Base-by-base conservation (phyloP, 2,113 vertebrate species). In the Aegypius monachus region DNA sequence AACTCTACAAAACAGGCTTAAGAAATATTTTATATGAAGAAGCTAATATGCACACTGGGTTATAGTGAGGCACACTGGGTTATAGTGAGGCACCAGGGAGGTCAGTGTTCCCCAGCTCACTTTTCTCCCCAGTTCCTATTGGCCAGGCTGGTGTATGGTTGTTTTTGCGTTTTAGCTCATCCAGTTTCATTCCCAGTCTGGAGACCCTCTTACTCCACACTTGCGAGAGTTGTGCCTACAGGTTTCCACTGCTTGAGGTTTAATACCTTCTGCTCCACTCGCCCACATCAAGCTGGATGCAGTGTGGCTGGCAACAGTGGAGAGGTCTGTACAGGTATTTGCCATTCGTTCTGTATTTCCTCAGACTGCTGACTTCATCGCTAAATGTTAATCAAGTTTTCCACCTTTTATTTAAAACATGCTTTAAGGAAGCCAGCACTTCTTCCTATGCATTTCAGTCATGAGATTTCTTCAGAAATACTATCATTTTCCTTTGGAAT, bases 401-500 rank as follows among this genome's bases (percentile, higher is more conserved):
- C 80, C 63, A 88, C 42, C 72, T 93, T 88, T 89, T 88, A 86
- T 71, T 84, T 88, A 88, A 95, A 96, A 61, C 26, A 55, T 42
- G 36, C 58, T 88, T 70, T 92, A 88, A 94, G 74, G 55, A 80
- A 83, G 55, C 31, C 58, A 88, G 38, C 26, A 67, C 50, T 78
- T 86, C 63, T 83, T 90, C 38, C 42, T 81, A 20, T 70, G 74
- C 63, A 67, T 43, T 92, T 88, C 34, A 63, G 29, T 83, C 63
- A 80, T 1, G 3, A 73, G 15, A 81, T 61, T 63, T 66, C 58
- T 92, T 93, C 36, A 42, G 56, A 93, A 90, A 72, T 55, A 32
- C 14, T 86, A 5, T 45, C 2, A 27, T 78, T 92, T 95, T 91
- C 29, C 88, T 91, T 62, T 42, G 48, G 31, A 66, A 66, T 86